These are phyloP conservation scores for Myathropa florea DNA, from an alignment of 2,888 invertebrate species.

Conservation along the genomic window DNA sequence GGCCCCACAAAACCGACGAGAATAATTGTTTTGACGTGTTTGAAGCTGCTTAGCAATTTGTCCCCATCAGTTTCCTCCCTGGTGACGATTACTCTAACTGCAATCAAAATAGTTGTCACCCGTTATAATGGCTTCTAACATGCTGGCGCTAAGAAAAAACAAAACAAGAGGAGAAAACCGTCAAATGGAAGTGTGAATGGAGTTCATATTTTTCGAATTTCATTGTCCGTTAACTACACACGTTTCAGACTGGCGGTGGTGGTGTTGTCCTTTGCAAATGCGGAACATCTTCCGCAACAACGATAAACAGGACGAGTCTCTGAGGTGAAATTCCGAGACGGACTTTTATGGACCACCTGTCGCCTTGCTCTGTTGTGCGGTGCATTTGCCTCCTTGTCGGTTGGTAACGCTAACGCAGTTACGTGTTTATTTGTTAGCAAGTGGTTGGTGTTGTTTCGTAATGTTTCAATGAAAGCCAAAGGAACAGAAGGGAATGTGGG, in stretches of 20 bases:
- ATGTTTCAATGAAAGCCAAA: constrained; percentile 59
- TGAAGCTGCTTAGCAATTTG: constrained; percentile 53
- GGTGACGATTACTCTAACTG: constrained; percentile 15
- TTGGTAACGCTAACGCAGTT: constrained; percentile 29
- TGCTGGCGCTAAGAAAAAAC: neutral
- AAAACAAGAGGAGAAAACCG: neutral
- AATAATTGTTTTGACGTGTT: constrained; percentile 58
- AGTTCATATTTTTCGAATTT: constrained; percentile 23
- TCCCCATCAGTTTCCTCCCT: constrained; percentile 29
- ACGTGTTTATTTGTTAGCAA: constrained; percentile 60
- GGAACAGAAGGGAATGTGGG: constrained; percentile 34
- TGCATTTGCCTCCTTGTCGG: constrained; percentile 5
- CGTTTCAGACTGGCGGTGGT: neutral
- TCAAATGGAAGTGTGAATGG: constrained; percentile 21
- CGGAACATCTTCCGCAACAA: constrained; percentile 29
- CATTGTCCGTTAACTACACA: constrained; percentile 38
- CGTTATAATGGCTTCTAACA: constrained; percentile 48
- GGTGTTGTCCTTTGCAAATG: constrained; percentile 22
- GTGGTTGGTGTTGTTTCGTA: constrained; percentile 25
- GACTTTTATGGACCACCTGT: constrained; percentile 78
- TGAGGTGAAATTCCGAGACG: constrained; percentile 75
- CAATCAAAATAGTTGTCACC: constrained; percentile 36
- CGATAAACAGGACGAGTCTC: constrained; percentile 72
- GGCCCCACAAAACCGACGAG: constrained; percentile 9
- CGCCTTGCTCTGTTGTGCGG: constrained; percentile 57